Percentiles rank a stretch among this genome's conserved stretches.
These are phyloP conservation scores for Eueides isabella DNA, from an alignment of 1,140 invertebrate genomes.

Conservation along the genomic window DNA sequence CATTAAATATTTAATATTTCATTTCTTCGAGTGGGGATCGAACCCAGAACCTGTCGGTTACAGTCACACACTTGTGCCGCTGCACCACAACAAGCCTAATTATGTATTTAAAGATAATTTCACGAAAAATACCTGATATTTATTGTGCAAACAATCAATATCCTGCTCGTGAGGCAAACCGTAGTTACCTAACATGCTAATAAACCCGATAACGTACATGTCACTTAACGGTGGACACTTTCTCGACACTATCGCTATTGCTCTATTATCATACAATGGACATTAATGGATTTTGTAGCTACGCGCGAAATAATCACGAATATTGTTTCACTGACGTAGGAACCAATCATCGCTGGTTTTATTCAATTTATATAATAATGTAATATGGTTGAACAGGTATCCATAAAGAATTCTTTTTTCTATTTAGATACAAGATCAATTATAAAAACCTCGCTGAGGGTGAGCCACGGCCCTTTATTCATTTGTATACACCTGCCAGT, in stretches of 20 bases:
- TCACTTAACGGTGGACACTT: slow-evolving; percentile 62
- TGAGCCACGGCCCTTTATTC: slow-evolving; percentile 21
- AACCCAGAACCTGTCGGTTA: too few relatives aligned
- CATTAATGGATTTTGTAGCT: slow-evolving; percentile 46
- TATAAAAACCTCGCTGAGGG: slow-evolving; percentile 21
- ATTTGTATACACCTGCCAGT: slow-evolving; percentile 42
- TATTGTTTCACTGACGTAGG: not conserved
- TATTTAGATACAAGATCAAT: slow-evolving; percentile 11
- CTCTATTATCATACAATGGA: slow-evolving; percentile 66
- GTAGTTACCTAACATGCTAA: slow-evolving; percentile 72
- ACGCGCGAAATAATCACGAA: slow-evolving; percentile 2
- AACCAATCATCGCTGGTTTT: not conserved
- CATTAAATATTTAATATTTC: too few relatives aligned
- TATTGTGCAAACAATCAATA: slow-evolving; percentile 38
- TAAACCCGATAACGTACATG: slow-evolving; percentile 59
- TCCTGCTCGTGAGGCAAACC: slow-evolving; percentile 45
- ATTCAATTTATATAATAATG: not conserved
- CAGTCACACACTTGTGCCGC: too few relatives aligned
- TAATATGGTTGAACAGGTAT: not conserved
- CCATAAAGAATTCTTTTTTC: not conserved
- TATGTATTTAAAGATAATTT: slow-evolving; percentile 22
- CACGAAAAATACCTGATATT: slow-evolving; percentile 18
- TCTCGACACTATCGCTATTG: slow-evolving; percentile 52
- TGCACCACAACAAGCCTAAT: too few relatives aligned
- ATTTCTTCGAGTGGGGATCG: too few relatives aligned